Conservation (phyloP, 2,888 invertebrate genomes). For the Sminthurinus aureus region DNA sequence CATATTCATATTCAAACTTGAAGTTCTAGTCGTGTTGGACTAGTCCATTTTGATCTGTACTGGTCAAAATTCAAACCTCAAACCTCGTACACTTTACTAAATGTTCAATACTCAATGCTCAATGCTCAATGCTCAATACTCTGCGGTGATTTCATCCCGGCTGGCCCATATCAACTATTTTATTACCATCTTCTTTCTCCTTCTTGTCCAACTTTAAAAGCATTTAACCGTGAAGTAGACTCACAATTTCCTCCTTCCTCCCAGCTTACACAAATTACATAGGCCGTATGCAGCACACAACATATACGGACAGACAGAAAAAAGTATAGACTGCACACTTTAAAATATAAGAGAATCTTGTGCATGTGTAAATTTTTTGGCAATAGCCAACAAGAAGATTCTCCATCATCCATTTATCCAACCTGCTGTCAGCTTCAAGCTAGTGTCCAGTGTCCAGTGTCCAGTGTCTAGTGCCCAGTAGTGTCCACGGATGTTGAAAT, state of each 20-base stretch:
- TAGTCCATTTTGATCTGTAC: too few relatives aligned
- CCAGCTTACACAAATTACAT: too few relatives aligned
- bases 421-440: slow-evolving; percentile 22
- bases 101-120: too few relatives aligned
- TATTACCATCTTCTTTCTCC: background rate
- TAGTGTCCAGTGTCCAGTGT: background rate
- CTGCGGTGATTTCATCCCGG: too few relatives aligned
- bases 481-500: slow-evolving; percentile 31
- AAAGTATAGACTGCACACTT: background rate
- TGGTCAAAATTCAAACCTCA: too few relatives aligned
- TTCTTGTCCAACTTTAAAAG: background rate
- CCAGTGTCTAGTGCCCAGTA: background rate
- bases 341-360: too few relatives aligned
- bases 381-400: background rate
- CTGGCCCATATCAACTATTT: background rate
- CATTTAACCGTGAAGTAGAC: slow-evolving; percentile 9
- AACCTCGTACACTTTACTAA: too few relatives aligned
- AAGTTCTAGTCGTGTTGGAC: too few relatives aligned
- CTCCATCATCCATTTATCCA: slow-evolving; percentile 19
- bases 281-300: too few relatives aligned
- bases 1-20: too few relatives aligned
- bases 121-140: too few relatives aligned
- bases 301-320: background rate
- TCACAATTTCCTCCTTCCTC: background rate
- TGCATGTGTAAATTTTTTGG: background rate